These are phyloP conservation scores for Phrynosoma blainvillii DNA, from an alignment of 2,113 vertebrate species.

Conservation along the genomic window DNA sequence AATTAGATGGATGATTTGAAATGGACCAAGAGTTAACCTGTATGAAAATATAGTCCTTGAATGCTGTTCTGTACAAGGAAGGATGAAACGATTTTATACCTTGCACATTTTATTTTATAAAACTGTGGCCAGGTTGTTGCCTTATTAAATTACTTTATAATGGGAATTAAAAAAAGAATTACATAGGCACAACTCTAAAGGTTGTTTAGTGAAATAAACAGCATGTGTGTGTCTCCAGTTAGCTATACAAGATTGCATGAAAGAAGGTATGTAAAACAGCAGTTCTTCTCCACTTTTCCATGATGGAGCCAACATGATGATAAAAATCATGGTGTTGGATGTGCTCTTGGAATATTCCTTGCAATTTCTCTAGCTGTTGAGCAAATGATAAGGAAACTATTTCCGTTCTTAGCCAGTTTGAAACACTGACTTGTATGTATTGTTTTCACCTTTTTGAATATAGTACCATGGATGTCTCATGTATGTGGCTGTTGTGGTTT, in stretches of 20 bases:
- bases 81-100: not conserved
- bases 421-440: not conserved
- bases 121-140: not conserved
- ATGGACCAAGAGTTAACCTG: constrained; percentile 46
- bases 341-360: not conserved
- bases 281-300: not conserved
- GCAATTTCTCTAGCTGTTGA: not conserved
- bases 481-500: not conserved
- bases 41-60: constrained; percentile 14
- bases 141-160: not conserved
- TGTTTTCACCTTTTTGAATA: not conserved
- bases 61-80: not conserved
- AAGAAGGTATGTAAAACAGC: not conserved
- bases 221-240: not conserved
- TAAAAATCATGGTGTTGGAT: not conserved
- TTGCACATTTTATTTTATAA: not conserved
- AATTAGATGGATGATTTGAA: constrained; percentile 31
- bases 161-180: not conserved
- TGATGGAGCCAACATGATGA: too few species aligned
- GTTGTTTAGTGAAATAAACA: not conserved
- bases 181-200: not conserved
- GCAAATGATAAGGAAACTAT: too few species aligned
- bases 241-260: not conserved
- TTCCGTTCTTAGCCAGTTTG: not conserved
- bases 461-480: not conserved